Base-by-base conservation (phyloP, 1,140 invertebrate genomes). In the Arctopsyche grandis region DNA sequence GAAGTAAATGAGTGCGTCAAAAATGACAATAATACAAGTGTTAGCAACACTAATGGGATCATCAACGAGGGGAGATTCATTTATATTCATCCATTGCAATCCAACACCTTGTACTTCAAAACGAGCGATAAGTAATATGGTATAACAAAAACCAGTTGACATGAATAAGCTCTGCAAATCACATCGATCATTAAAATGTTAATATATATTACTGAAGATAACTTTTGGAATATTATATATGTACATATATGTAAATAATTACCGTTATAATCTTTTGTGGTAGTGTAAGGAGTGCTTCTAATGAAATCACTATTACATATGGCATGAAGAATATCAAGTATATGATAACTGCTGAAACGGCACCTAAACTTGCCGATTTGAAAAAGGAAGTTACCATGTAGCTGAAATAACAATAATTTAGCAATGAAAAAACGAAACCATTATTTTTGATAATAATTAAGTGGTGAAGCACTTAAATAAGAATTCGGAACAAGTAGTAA, bases 351-450 rank as follows among this genome's bases (percentile, higher is more conserved):
- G 90, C 86, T 29, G 89, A 90, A 66, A 93, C 91, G 0, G 91
- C 91, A 0, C 90, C 91, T 78, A 92, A 86, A 83, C 91, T 92
- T 0, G 92, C 91, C 1, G 90, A 90, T 16, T 85, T 87, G 84
- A 92, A 93, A 83, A 93, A 86, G 75, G 91, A 91, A 7, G 91
- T 91, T 77, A 92, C 89, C 91, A 92, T 90, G 84, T 92, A 92
- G 82, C 91, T 92, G 84, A 5, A 86, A 87, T 80, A 82, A 84
- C n/a, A 78, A 79, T 46, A 38, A 75, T 66, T 9, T 46, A 26
- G 5, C 0, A 22, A 21, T 46, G 26, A 5, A n/a, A n/a, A n/a
- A n/a, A n/a, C n/a, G n/a, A n/a, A n/a, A n/a, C n/a, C n/a, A n/a
- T n/a, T n/a, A n/a, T n/a, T n/a, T n/a, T n/a, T n/a, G n/a, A n/a